These are phyloP conservation scores for Synergus gifuensis DNA, from an alignment of 2,888 invertebrate genomes.

Conservation along the genomic window DNA sequence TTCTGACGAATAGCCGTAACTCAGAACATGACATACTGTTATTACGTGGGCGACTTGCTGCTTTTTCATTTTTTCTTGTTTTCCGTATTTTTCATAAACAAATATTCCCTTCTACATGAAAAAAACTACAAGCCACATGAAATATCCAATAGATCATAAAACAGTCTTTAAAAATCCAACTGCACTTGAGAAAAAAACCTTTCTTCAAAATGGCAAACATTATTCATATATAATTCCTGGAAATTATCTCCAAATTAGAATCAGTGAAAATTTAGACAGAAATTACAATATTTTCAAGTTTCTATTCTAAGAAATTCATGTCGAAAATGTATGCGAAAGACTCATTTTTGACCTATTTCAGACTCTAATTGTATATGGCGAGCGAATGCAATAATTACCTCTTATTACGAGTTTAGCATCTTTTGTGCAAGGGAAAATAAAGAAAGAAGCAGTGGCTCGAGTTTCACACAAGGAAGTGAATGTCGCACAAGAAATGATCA, in stretches of 20 bases:
- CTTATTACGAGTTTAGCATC: slow-evolving; percentile 19
- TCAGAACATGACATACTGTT: slow-evolving; percentile 35
- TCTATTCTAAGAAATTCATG: neutral
- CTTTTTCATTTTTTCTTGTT: slow-evolving; percentile 11
- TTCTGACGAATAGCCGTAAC: slow-evolving; percentile 38
- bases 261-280: too few species aligned
- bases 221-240: neutral
- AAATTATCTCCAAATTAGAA: neutral
- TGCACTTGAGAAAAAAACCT: neutral
- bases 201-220: neutral
- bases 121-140: neutral
- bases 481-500: slow-evolving; percentile 16
- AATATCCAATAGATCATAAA: neutral
- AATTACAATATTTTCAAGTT: neutral
- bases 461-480: slow-evolving; percentile 24
- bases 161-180: neutral
- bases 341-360: slow-evolving; percentile 26
- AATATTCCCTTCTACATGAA: neutral
- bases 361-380: slow-evolving; percentile 19
- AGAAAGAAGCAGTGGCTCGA: slow-evolving; percentile 17
- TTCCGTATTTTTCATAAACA: slow-evolving; percentile 33
- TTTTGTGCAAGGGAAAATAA: slow-evolving; percentile 1
- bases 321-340: slow-evolving; percentile 4
- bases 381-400: slow-evolving; percentile 30
- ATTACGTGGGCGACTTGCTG: slow-evolving; percentile 31